Evolutionary conservation across 1,140 invertebrate species (phyloP).

Genomic region (Maconellicoccus hirsutus): DNA sequence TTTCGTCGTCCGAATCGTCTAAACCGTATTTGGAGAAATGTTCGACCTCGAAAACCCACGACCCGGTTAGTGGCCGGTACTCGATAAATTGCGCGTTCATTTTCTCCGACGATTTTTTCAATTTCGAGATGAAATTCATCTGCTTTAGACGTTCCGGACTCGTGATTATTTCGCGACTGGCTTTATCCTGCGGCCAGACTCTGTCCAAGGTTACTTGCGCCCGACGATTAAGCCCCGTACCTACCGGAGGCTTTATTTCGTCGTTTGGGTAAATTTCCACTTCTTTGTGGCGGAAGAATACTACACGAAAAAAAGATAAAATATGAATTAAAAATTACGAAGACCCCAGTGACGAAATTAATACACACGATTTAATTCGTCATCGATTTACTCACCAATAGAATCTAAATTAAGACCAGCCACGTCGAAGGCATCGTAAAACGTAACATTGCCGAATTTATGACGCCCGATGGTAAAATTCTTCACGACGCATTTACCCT

Average conservation of each 20-base stretch:
- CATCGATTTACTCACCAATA: conserved; percentile 15
- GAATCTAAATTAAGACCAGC: conserved; percentile 45
- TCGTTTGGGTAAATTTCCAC: conserved; percentile 49
- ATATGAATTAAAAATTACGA: not conserved
- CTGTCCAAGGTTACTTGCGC: conserved; percentile 87
- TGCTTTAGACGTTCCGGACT: conserved; percentile 60
- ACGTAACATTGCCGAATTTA: conserved; percentile 87
- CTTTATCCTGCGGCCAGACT: conserved; percentile 89
- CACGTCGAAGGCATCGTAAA: conserved; percentile 76
- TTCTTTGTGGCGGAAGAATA: conserved; percentile 63
- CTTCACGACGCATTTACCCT: conserved; percentile 73
- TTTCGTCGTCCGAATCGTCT: conserved; percentile 79
- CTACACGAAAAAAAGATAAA: conserved; percentile 33
- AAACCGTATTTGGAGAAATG: conserved; percentile 96
- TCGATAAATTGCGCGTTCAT: conserved; percentile 85
- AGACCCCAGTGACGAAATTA: too few relatives aligned
- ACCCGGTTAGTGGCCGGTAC: conserved; percentile 87
- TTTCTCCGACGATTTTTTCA: conserved; percentile 71
- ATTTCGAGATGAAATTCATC: conserved; percentile 78
- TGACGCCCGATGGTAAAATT: conserved; percentile 80
- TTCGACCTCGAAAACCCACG: conserved; percentile 88
- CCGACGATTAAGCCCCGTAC: conserved; percentile 75
- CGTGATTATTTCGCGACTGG: conserved; percentile 63
- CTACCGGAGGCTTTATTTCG: conserved; percentile 57
- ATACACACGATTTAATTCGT: not conserved